Base-by-base conservation (phyloP, 2,797 vertebrate species). In the Cirrhinus mrigala region DNA sequence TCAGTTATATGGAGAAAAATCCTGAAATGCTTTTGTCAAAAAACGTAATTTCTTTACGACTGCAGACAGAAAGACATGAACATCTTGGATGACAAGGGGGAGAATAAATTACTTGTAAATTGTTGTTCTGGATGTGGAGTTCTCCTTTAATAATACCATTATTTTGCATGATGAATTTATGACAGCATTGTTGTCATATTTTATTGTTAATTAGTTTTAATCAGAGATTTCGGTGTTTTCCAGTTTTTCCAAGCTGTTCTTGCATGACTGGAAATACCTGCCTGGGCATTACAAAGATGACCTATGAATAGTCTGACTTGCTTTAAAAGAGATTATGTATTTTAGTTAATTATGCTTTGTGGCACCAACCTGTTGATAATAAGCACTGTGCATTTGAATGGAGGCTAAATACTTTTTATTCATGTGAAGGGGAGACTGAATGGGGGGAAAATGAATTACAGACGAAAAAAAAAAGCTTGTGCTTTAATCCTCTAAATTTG, bases 401-500 rank as follows among this genome's bases (percentile, higher is more conserved):
- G 58, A 37, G 29, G 33, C 68, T 64, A 80, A 85, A 64, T 50
- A 80, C 44, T 40, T 85, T 74, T 52, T 50, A 52, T 79, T 79
- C 20, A 73, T 73, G 29, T 52, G 27, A 64, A 62, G 54, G 24
- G 62, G 22, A 46, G 37, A 75, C 52, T 66, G 15, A 76, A 66
- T 54, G 9, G 37, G 33, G 48, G 33, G 1, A 3, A 69, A 24
- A 9, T 48, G 11, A 77, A 71, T 85, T 85, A 54, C 68, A 52
- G 77, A 52, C 27, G 64, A 79, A 75, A 66, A 33, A 16, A 33
- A 64, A 64, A 62, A 48, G 44, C 54, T 48, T 15, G 54, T 37
- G 54, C 58, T 85, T 85, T 66, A 85, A 84, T 84, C 83, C 52
- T 60, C 40, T 50, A 64, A 80, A 73, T 74, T 74, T 66, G 77